Base-by-base conservation (phyloP, 2,797 vertebrate genomes). In the Rhinichthys osculus region DNA sequence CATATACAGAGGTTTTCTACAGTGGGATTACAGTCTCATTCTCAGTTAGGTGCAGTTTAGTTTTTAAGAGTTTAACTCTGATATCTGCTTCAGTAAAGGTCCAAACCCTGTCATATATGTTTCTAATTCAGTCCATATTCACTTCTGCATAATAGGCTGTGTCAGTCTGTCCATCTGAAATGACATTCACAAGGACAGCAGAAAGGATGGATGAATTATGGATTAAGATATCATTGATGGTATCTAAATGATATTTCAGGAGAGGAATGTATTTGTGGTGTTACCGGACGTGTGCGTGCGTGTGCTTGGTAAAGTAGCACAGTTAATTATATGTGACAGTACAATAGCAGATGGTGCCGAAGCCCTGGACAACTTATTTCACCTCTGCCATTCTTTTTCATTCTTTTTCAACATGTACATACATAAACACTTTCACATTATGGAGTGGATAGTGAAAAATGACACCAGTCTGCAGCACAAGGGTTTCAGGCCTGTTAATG, bases 271-370 rank as follows among this genome's bases (percentile, higher is more conserved):
- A 27, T 62, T 69, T 73, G 54, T 35, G 33, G 42, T 47, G 44
- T 52, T 73, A 27, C 33, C 4, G 5, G 17, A 23, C 35, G 42
- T 42, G 66, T 66, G 17, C 42, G 23, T 67, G 73, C 40, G 66
- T 62, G 79, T 73, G 27, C 27, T 27, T 27, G 27, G 27, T 27
- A 27, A 27, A 27, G 27, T 27, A 27, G 27, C 27, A 27, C 27
- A 27, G 27, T 89, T 87, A 89, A 87, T 81, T 88, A 81, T 74
- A 79, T 86, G 83, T 87, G 89, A 81, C 86, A 88, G 88, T 40
- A 30, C 62, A 27, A 33, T 47, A 78, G 84, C 84, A 87, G 87
- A 87, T 81, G 87, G 87, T 86, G 80, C 81, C 33, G 81, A 59
- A 82, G 50, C 64, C 66, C 78, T 84, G 69, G 78, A 89, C 89